Evolutionary conservation across 2,113 vertebrate species (phyloP).

Genomic region (Lasiurus cinereus): DNA sequence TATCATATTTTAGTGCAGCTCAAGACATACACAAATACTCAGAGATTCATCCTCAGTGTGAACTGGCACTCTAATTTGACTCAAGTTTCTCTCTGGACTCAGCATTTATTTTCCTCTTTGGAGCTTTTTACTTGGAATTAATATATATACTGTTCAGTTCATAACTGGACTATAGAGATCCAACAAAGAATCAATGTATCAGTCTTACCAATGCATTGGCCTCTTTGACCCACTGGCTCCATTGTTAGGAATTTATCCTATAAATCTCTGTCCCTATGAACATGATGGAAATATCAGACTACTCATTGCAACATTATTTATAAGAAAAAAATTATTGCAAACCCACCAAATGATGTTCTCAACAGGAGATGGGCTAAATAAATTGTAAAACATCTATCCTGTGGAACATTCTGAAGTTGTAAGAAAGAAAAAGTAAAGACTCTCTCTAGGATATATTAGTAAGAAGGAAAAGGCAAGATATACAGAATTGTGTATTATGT

Average conservation of each 20-base stretch:
- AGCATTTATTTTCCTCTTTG: background rate
- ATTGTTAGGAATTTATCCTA: background rate
- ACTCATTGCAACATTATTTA: background rate
- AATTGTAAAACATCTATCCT: background rate
- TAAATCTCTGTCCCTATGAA: background rate
- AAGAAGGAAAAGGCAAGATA: background rate
- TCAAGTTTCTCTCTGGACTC: background rate
- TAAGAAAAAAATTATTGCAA: background rate
- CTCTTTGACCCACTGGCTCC: background rate
- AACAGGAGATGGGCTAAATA: background rate
- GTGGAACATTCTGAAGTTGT: background rate
- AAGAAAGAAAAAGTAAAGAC: background rate
- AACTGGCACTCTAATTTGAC: background rate
- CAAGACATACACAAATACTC: background rate
- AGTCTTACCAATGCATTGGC: background rate
- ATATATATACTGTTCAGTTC: background rate
- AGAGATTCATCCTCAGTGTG: background rate
- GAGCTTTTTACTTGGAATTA: background rate
- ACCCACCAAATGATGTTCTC: background rate
- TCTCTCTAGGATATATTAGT: background rate
- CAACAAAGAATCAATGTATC: background rate
- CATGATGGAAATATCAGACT: background rate
- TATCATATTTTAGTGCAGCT: too few species aligned
- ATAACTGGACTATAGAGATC: background rate
- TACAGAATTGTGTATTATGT: too few species aligned